Percentiles rank a stretch among this genome's conserved stretches.
These are phyloP conservation scores for Lepus europaeus DNA, from an alignment of 2,113 vertebrate genomes.

Conservation along the genomic window DNA sequence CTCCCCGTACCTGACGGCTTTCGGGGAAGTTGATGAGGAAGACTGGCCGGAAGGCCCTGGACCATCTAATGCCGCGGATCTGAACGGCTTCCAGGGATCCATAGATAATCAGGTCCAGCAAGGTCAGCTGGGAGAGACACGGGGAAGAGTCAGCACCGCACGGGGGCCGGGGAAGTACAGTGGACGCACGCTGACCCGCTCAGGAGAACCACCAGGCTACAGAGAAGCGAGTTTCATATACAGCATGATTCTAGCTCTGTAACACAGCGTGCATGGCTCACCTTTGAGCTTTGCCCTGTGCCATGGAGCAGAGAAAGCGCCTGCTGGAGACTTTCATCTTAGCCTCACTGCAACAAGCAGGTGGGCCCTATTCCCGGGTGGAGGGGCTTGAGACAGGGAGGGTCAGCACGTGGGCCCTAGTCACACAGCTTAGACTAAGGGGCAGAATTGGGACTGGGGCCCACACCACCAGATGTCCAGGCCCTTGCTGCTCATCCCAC, in stretches of 20 bases:
- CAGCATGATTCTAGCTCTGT: neutral
- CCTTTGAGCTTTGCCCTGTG: neutral
- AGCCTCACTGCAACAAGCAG: neutral
- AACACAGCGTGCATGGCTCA: neutral
- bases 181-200: fast-evolving
- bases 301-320: neutral
- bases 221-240: neutral
- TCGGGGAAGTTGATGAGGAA: slow-evolving; percentile 96
- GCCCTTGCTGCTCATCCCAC: neutral
- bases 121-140: slow-evolving; percentile 89
- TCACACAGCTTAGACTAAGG: neutral
- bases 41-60: slow-evolving; percentile 92
- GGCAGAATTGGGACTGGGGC: neutral
- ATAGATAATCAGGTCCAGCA: slow-evolving; percentile 92
- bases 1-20: slow-evolving; percentile 92
- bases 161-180: neutral
- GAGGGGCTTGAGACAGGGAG: neutral
- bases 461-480: neutral
- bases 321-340: neutral
- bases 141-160: neutral
- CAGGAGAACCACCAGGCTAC: neutral
- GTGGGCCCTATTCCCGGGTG: neutral
- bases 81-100: slow-evolving; percentile 87
- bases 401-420: neutral
- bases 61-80: slow-evolving; percentile 91